phyloP scores from a whole-genome alignment of 2,797 vertebrate species.

The Triplophysa yarkandensis region DNA sequence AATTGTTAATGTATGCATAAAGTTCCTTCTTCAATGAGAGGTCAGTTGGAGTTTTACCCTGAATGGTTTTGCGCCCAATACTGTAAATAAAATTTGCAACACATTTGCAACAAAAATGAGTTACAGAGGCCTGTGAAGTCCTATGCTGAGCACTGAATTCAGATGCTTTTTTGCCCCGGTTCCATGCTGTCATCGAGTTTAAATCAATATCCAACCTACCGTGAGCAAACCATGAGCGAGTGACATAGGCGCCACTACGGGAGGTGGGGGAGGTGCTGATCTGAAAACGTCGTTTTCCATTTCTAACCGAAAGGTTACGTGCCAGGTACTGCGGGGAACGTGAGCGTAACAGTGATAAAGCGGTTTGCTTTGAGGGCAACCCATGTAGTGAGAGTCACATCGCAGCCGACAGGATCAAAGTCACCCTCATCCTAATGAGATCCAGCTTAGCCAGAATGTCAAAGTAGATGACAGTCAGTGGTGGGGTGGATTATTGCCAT shows the following conservation, averaged over 20 bases:
- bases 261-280: background rate
- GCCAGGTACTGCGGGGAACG: background rate
- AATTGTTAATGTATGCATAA: constrained; percentile 22
- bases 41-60: constrained; percentile 9
- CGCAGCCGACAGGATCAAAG: constrained; percentile 76
- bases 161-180: constrained; percentile 19
- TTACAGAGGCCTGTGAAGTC: constrained; percentile 31
- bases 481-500: constrained; percentile 70
- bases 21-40: background rate
- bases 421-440: constrained; percentile 80
- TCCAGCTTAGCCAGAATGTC: constrained; percentile 78
- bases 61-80: constrained; percentile 1
- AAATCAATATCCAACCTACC: constrained; percentile 30
- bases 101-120: background rate
- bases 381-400: constrained; percentile 75
- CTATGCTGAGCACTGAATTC: constrained; percentile 34
- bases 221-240: constrained; percentile 22
- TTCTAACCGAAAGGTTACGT: constrained; percentile 21
- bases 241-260: constrained; percentile 10
- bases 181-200: constrained; percentile 41
- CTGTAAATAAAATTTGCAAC: background rate
- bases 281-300: constrained; percentile 2
- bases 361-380: constrained; percentile 73
- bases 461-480: constrained; percentile 77
- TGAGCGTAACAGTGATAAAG: constrained; percentile 66